Evolutionary conservation across 2,888 invertebrate genomes (phyloP), one percentile per base, ranked within the genome.

Genomic region (Unio pictorum): DNA sequence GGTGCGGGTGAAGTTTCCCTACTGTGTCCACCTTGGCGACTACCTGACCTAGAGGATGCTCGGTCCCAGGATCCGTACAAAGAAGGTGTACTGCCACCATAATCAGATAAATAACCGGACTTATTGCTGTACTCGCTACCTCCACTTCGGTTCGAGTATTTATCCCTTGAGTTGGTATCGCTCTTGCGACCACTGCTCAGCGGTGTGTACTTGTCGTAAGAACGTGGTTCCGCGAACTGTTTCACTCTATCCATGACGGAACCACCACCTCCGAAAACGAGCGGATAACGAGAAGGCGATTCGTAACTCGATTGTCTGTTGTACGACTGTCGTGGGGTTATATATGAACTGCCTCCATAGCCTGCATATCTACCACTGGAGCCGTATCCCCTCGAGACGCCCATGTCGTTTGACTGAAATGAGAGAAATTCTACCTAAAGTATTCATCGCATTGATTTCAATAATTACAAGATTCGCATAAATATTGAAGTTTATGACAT

Each of bases 51-150:
- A 0, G 82, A 78, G 11, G 86, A 86, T 54, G 79, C 76, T 61
- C 86, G 74, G 71, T 87, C 87, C 81, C 81, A 86, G 7, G 85
- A 86, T 61, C 80, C 79, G 71, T 84, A 85, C 15, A 83, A 76
- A 17, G 84, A 83, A 28, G 81, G 79, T 56, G 74, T 79, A 71
- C 86, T 84, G 1, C 85, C 84, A 23, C 86, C 87, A 72, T 83
- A 86, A 76, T 87, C 87, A 8, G 87, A 87, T 74, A 86, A 76
- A 76, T 87, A 86, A 34, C 87, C 87, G 30, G 84, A 84, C 59
- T 76, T 81, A 45, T 81, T 75, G 71, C 82, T 83, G 30, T 84
- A 79, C 68, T 87, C 86, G 61, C 78, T 79, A 18, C 76, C 74
- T 26, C 74, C 75, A 74, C 78, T 80, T 61, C 79, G 69, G 23